A percentile compares a stretch with the other conserved stretches of the same genome.
phyloP scores from a whole-genome alignment of 2,113 vertebrate species.

The Callaeas wilsoni region DNA sequence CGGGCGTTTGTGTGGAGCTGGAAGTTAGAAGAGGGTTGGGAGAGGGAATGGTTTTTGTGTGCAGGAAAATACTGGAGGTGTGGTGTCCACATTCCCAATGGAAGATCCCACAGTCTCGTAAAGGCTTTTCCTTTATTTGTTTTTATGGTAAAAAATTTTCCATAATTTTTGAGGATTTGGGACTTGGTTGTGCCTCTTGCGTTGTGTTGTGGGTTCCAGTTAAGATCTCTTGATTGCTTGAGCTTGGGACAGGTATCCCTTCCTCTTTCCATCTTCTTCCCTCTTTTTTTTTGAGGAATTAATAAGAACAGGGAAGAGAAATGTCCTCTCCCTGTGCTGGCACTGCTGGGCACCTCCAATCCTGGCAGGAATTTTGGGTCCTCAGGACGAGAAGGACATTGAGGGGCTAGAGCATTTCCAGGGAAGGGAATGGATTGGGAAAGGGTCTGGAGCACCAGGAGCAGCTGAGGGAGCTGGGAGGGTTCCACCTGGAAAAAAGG shows the following conservation, averaged over 20 bases:
- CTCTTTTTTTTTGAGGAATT: not conserved
- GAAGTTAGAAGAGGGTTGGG: not conserved
- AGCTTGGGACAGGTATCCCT: not conserved
- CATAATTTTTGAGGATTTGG: not conserved
- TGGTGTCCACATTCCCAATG: not conserved
- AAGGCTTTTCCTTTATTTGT: too few species aligned
- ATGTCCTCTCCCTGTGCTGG: not conserved
- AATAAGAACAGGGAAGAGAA: not conserved
- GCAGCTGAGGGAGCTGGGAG: not conserved
- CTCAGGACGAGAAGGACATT: not conserved
- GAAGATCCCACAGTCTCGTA: not conserved
- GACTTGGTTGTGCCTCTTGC: not conserved
- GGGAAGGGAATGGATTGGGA: not conserved
- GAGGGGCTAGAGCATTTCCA: not conserved
- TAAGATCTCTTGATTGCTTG: not conserved
- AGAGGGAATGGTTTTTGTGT: not conserved
- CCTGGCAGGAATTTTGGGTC: not conserved
- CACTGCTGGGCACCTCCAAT: not conserved
- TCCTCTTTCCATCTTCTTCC: not conserved
- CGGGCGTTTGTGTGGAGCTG: not conserved
- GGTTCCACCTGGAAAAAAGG: not conserved
- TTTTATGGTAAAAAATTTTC: too few species aligned
- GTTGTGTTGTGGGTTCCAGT: fast-evolving
- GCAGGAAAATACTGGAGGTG: fast-evolving
- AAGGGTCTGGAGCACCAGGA: not conserved